Conservation (phyloP, 2,797 vertebrate species). For the Channallabes apus region DNA sequence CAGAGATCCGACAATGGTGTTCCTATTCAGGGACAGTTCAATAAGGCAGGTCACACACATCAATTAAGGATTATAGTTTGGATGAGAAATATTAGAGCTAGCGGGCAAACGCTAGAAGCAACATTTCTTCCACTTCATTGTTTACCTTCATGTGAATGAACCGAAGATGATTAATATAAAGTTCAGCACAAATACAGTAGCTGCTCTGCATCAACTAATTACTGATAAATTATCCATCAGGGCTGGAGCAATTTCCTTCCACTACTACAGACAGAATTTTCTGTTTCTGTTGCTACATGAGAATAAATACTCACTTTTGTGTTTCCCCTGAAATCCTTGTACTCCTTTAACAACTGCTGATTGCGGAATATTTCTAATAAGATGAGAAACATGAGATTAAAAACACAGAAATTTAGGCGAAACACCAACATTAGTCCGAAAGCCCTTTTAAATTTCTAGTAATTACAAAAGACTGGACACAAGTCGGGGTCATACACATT, state of each 20-base stretch:
- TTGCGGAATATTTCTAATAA: slow-evolving; percentile 87
- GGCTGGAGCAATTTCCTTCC: not conserved
- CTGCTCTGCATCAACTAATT: not conserved
- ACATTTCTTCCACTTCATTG: not conserved
- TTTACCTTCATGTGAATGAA: not conserved
- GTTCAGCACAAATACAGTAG: not conserved
- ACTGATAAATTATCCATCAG: not conserved
- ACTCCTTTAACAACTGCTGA: slow-evolving; percentile 91
- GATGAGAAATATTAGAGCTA: not conserved
- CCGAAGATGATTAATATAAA: not conserved
- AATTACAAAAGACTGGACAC: not conserved
- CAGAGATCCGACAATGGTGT: not conserved
- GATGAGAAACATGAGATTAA: not conserved
- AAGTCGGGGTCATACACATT: no score
- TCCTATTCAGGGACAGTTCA: not conserved
- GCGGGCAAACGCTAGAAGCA: not conserved
- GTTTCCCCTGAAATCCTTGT: slow-evolving; percentile 94
- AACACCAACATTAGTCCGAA: not conserved
- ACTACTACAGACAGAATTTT: not conserved
- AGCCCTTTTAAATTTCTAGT: not conserved
- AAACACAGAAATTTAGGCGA: not conserved
- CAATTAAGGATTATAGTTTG: not conserved
- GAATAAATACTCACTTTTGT: slow-evolving; percentile 83
- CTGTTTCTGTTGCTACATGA: not conserved
- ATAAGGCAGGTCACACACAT: not conserved